Evolutionary conservation across 2,797 vertebrate genomes (phyloP).

Genomic region (Percopsis omiscomaycus): DNA sequence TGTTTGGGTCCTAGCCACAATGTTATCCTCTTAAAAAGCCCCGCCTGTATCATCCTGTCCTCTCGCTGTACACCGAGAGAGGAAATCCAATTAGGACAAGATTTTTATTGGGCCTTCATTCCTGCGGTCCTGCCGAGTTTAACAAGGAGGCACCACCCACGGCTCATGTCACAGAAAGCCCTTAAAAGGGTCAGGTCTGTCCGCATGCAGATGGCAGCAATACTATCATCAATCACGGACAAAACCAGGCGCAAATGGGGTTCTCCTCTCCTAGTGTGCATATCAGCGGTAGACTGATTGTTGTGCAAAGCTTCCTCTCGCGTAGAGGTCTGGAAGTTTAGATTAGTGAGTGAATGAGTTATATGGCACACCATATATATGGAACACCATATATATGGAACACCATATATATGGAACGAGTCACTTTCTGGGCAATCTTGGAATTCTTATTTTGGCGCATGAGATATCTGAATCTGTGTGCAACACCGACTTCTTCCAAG

Average conservation of each 20-base stretch:
- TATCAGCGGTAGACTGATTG: slow-evolving; percentile 10
- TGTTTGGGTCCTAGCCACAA: slow-evolving; percentile 36
- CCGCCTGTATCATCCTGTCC: slow-evolving; percentile 33
- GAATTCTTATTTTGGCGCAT: too few relatives aligned
- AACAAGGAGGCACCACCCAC: slow-evolving; percentile 18
- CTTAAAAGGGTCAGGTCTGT: slow-evolving; percentile 53
- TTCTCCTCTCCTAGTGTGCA: neutral
- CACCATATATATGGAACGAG: too few relatives aligned
- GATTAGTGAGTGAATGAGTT: too few relatives aligned
- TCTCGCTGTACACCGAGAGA: slow-evolving; percentile 29
- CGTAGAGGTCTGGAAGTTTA: too few relatives aligned
- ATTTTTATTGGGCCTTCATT: slow-evolving; percentile 45
- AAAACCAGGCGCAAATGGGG: slow-evolving; percentile 11
- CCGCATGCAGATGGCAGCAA: slow-evolving; percentile 45
- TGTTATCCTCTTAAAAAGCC: slow-evolving; percentile 54
- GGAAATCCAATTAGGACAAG: slow-evolving; percentile 56
- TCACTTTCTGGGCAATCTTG: too few relatives aligned
- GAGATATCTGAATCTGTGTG: slow-evolving; percentile 7
- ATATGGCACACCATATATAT: too few relatives aligned
- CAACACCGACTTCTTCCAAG: slow-evolving; percentile 24
- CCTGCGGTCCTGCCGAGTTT: slow-evolving; percentile 24
- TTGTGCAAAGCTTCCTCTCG: neutral
- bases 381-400: too few relatives aligned
- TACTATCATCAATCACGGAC: slow-evolving; percentile 18
- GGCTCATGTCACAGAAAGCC: slow-evolving; percentile 24